Base-by-base conservation (phyloP, 2,113 vertebrate genomes). In the Sinocyclocheilus anophthalmus region DNA sequence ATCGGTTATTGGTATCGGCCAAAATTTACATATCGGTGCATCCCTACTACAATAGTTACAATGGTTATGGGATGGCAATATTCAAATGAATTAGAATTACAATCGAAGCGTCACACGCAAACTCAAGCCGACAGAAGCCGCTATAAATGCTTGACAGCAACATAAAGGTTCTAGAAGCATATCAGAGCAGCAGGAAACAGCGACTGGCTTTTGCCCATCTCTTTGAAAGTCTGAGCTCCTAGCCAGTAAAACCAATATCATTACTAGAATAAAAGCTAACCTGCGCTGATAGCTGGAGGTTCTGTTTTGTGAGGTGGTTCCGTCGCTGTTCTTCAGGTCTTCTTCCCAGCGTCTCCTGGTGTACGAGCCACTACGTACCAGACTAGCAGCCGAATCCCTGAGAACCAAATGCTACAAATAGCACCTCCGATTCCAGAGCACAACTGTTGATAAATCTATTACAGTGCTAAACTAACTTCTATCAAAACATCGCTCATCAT, bases 321-420 rank as follows among this genome's bases (percentile, higher is more conserved):
- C 97, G 93, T 98, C 97, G 0, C 90, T 98, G 94, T 98, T 98
- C 95, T 97, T 99, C 90, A 94, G 91, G 90, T 99, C 98, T 69
- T 99, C 98, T 2, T 99, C 98, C 97, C 97, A 98, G 95, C 97
- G 97, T 94, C 97, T 96, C 92, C 97, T 96, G 84, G 97, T 97
- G 83, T 99, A 99, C n/a, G 97, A 99, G 92, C 97, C 96, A 79
- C 98, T 96, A 88, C 98, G 96, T 92, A 96, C 97, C 82, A 98
- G 95, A 90, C 95, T 95, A 90, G 94, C 92, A 90, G 97, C 96
- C 0, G 96, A 97, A 89, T 99, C 98, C 94, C 98, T 99, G 94
- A 72, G 72, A 93, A 94, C 67, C 90, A 93, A 81, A 94, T 63
- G 87, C 90, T 92, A 90, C 33, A 92, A 33, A 86, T 92, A 69